A percentile compares a stretch with the other conserved stretches of the same genome.
phyloP scores from a whole-genome alignment of 1,140 invertebrate genomes.

The Anthonomus grandis region DNA sequence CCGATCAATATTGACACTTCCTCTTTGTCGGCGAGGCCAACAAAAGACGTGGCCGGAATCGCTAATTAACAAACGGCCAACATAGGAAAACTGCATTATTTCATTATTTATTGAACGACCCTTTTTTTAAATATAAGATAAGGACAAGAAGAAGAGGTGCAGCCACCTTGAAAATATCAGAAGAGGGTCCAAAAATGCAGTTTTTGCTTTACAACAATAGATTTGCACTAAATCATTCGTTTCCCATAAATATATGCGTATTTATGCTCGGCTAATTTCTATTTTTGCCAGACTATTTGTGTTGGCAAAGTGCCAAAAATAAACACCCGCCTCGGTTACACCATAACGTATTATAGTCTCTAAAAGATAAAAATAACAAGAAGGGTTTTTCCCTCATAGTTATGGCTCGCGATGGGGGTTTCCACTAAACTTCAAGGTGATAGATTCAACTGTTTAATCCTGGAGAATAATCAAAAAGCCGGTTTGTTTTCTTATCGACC shows the following conservation, averaged over 20 bases:
- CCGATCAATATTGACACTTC: conserved; percentile 20
- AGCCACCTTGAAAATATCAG: no score
- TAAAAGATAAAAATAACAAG: conserved; percentile 1
- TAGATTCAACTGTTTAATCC: no score
- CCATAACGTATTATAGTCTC: conserved; percentile 2
- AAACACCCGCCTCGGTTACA: not conserved
- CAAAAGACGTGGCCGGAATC: conserved; percentile 4
- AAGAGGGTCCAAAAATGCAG: no score
- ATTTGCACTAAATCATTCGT: no score
- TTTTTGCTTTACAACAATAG: no score
- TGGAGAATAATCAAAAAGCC: no score
- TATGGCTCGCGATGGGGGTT: no score
- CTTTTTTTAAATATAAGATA: no score
- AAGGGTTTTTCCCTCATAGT: conserved; percentile 1
- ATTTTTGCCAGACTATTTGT: conserved; percentile 1
- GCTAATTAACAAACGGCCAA: conserved; percentile 7
- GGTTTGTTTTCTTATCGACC: no score
- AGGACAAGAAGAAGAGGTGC: no score
- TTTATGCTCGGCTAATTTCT: not conserved
- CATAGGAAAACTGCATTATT: conserved; percentile 2
- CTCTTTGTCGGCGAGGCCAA: conserved; percentile 22
- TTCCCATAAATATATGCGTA: no score
- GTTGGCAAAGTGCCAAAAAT: conserved; percentile 5
- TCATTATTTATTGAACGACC: not conserved
- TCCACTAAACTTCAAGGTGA: no score